These are phyloP conservation scores for Eutolmus rufibarbis DNA, from an alignment of 2,888 invertebrate species.

Conservation along the genomic window DNA sequence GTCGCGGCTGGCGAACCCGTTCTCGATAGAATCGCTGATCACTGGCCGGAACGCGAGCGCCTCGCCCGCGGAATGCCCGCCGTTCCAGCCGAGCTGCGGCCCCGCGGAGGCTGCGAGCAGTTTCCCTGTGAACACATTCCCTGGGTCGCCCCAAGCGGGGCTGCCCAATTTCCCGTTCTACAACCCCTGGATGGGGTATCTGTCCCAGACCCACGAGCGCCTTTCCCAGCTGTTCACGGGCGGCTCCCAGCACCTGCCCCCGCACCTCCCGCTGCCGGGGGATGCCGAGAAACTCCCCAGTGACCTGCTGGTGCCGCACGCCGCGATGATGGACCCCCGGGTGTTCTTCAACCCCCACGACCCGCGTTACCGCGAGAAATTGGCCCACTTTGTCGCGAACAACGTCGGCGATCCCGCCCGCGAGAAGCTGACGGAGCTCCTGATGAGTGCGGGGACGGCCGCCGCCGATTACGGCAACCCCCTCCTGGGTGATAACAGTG, in stretches of 20 bases:
- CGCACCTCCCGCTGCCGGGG: background rate
- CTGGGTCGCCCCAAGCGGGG: background rate
- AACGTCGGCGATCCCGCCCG: conserved; percentile 49
- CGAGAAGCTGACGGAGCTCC: conserved; percentile 50
- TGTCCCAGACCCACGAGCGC: conserved; percentile 61
- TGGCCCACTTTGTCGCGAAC: conserved; percentile 46
- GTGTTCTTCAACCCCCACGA: conserved; percentile 48
- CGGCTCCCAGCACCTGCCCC: conserved; percentile 51
- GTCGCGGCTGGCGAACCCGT: conserved; percentile 59
- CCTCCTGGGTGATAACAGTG: conserved; percentile 37
- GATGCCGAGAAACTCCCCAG: conserved; percentile 18
- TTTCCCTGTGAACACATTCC: conserved; percentile 29
- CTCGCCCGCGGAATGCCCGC: background rate
- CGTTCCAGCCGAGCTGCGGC: background rate
- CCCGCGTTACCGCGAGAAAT: conserved; percentile 44
- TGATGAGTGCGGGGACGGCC: conserved; percentile 46
- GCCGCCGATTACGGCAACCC: background rate
- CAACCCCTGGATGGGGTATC: conserved; percentile 62
- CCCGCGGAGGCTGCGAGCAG: background rate
- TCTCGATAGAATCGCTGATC: conserved; percentile 62
- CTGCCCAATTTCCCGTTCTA: conserved; percentile 60
- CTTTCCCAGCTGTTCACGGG: conserved; percentile 58
- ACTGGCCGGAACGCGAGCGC: conserved; percentile 50
- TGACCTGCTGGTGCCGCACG: conserved; percentile 21
- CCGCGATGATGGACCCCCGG: conserved; percentile 50